Base-by-base conservation (phyloP, 2,113 vertebrate species). In the Anser brachyrhynchus region DNA sequence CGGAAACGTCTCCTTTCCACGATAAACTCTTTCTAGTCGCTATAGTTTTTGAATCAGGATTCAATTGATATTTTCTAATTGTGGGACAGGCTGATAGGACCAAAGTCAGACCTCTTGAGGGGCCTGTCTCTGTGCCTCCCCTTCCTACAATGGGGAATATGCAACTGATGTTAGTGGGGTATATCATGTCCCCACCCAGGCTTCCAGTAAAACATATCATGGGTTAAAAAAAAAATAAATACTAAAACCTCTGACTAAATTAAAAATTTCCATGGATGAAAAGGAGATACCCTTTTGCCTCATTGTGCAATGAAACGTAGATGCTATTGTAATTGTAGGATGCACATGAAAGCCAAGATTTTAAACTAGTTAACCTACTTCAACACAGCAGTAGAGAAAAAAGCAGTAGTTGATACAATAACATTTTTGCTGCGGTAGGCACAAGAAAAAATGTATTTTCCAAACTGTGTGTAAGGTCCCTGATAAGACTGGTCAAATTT, bases 141-240 rank as follows among this genome's bases (percentile, higher is more conserved):
- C 28, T 64, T 92, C 72, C 79, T 64, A 21, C 33, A 59, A 65
- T 0, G 9, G 75, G 77, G 82, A 64, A 94, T 82, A 79, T 39
- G n/a, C 37, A 31, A 26, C 2, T 21, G 28, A 85, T 66, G 20
- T 79, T 66, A 70, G 58, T 44, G 54, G 28, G 13, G 31, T 81
- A 25, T 59, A 89, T 75, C 62, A 82, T 54, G n/a, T 72, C 65
- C 74, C 49, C 31, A 67, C 20, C 14, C 58, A 70, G 17, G n/a
- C 62, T 89, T 84, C 58, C 86, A 72, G 75, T 78, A 87, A 95
- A 94, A 83, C 54, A 46, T 58, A 92, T 84, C 41, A 82, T 69
- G 55, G 54, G 33, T 78, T 91, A 94, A 81, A 79, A 78, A 79
- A 80, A 74, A 55, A 39, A 4, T 10, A 46, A 11, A 64, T 77